Percentiles rank a stretch among this genome's conserved stretches.
phyloP scores from a whole-genome alignment of 2,797 vertebrate genomes.

The Lepidocolaptes lacrymiger region DNA sequence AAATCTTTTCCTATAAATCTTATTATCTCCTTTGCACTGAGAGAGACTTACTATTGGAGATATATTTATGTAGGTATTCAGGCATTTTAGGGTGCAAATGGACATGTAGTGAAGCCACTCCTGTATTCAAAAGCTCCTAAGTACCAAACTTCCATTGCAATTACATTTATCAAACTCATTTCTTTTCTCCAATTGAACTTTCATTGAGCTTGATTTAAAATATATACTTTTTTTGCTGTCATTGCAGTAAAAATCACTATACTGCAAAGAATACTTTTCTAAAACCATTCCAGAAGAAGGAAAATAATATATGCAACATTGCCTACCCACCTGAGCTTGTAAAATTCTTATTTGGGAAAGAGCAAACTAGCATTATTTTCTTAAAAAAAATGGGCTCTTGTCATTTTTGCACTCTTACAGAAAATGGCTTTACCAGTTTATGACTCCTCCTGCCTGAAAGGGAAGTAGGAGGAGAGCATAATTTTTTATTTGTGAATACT shows the following conservation, averaged over 20 bases:
- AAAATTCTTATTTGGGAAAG: constrained; percentile 8
- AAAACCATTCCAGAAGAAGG: constrained; percentile 10
- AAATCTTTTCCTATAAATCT: background rate
- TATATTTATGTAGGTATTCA: background rate
- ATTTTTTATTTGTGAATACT: background rate
- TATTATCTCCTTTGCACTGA: background rate
- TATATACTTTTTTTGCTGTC: background rate
- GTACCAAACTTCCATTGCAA: background rate
- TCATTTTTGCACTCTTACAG: background rate
- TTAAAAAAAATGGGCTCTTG: background rate
- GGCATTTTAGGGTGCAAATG: background rate
- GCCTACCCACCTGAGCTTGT: background rate
- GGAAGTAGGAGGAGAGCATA: background rate
- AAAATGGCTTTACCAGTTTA: constrained; percentile 6
- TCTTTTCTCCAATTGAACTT: background rate
- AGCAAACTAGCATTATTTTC: background rate
- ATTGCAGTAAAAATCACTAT: constrained; percentile 11
- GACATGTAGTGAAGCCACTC: background rate
- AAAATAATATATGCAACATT: constrained; percentile 32
- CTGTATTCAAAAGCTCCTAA: background rate
- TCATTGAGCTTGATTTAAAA: background rate
- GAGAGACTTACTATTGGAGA: background rate
- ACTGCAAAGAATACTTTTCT: background rate
- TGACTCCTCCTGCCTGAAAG: background rate
- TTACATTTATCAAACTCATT: background rate